Evolutionary conservation across 1,140 invertebrate genomes (phyloP).

Genomic region (Sminthurinus signatus): DNA sequence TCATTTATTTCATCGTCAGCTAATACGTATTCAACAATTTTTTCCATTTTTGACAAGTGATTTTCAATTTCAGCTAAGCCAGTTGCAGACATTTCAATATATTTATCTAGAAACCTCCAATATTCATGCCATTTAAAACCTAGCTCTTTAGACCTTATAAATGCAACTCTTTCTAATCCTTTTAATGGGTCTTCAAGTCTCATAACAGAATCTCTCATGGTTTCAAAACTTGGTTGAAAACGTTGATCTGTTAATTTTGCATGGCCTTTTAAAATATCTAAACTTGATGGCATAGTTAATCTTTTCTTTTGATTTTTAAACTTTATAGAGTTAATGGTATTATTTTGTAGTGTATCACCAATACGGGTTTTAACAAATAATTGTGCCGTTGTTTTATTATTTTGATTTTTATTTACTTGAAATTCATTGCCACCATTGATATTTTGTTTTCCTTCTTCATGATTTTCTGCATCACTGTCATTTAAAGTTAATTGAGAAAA

Average conservation of each 20-base stretch:
- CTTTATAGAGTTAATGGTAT: not conserved
- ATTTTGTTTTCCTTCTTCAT: not conserved
- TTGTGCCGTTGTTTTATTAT: too few relatives aligned
- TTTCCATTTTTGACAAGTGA: not conserved
- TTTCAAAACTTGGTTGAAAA: not conserved
- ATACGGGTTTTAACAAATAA: not conserved
- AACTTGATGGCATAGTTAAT: not conserved
- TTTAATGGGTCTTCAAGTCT: slow-evolving; percentile 11
- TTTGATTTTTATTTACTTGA: too few relatives aligned
- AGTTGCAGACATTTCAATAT: not conserved
- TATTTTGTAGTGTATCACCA: not conserved
- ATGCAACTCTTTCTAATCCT: slow-evolving; percentile 5
- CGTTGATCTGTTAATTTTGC: not conserved
- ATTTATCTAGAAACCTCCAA: not conserved
- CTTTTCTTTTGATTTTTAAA: not conserved
- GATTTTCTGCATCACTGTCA: not conserved
- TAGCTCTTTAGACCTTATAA: not conserved
- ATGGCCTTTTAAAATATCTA: not conserved
- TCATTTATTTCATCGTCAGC: not conserved
- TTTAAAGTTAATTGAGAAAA: not conserved
- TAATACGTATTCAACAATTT: not conserved
- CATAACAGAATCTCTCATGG: not conserved
- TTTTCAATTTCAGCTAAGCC: not conserved
- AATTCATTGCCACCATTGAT: not conserved
- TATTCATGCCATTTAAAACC: not conserved